Conservation (phyloP, 2,113 vertebrate genomes). For the Caracal caracal region DNA sequence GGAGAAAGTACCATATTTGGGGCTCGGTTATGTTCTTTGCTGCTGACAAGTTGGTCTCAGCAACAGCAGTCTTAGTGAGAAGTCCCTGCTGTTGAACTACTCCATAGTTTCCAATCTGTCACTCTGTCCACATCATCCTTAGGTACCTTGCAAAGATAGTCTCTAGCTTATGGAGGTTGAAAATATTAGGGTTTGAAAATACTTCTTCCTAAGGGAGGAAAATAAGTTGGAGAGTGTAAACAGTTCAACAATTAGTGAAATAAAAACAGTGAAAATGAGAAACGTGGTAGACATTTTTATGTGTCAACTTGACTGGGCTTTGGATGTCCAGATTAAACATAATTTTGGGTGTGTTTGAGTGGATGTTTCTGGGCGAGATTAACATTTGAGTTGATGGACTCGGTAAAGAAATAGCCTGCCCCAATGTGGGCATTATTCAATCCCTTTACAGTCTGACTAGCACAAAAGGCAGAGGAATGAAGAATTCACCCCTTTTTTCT, state of each 20-base stretch:
- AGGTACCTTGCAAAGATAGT: too few relatives aligned
- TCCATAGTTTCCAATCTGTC: background rate
- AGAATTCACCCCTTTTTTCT: background rate
- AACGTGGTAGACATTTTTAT: background rate
- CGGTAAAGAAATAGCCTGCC: background rate
- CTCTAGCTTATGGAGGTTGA: background rate
- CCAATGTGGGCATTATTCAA: background rate
- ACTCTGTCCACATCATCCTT: background rate
- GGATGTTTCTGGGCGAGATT: background rate
- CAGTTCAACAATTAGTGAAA: background rate
- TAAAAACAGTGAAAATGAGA: background rate
- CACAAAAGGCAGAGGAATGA: background rate
- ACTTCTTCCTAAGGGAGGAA: background rate
- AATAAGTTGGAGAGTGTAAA: background rate
- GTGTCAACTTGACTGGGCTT: background rate
- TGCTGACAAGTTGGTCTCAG: background rate
- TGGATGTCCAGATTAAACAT: background rate
- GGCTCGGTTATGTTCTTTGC: background rate
- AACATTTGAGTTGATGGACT: background rate
- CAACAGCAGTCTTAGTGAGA: background rate
- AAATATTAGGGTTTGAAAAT: background rate
- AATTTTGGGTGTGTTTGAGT: background rate
- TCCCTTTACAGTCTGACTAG: background rate
- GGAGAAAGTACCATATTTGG: too few relatives aligned
- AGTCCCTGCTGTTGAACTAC: background rate